Evolutionary conservation across 2,797 vertebrate species (phyloP), one percentile per base, ranked within the genome.

Genomic region (Coilia nasus): DNA sequence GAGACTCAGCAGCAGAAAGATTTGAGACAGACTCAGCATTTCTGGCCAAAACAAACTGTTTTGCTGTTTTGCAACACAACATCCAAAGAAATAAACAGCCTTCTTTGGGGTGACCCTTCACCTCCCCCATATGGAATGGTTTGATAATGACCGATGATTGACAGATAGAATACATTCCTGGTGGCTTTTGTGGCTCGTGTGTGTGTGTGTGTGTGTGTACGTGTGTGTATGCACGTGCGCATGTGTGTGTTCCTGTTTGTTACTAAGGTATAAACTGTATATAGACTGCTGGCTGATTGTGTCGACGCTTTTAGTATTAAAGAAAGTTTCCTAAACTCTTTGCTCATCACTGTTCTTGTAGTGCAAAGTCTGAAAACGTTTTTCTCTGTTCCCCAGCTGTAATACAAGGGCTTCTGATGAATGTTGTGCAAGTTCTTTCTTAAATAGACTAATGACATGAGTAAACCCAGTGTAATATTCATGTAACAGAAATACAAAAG

Each of bases 1-100:
- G 62, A 28, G 64, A 71, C 64, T 71, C 64, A 71, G 64, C 64
- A 71, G 25, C 14, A 71, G 23, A 31, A 71, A 71, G 64, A 71
- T 71, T 71, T 71, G 25, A 64, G 64, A 71, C 15, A 14, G 25
- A 67, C 25, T 71, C 64, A 71, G 64, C 64, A 71, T 71, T 71
- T 71, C 28, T 31, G 5, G 0, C 12, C 28, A 71, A n/a, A 62
- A 28, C 6, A 15, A 35, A 28, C 3, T 31, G 14, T 25, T 64
- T 25, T 64, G 6, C 35, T 41, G 35, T 41, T 41, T 41, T 41
- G 31, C 15, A 64, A 64, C 12, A 0, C 64, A 71, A 71, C 28
- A 28, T 64, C 62, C n/a, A 64, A 64, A 64, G 23, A 64, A 64
- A 64, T 64, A 64, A 11, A 64, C 23, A 28, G 23, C 23, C 25